These are phyloP conservation scores for Aphodius granarius DNA, from an alignment of 2,888 invertebrate genomes.

Conservation along the genomic window DNA sequence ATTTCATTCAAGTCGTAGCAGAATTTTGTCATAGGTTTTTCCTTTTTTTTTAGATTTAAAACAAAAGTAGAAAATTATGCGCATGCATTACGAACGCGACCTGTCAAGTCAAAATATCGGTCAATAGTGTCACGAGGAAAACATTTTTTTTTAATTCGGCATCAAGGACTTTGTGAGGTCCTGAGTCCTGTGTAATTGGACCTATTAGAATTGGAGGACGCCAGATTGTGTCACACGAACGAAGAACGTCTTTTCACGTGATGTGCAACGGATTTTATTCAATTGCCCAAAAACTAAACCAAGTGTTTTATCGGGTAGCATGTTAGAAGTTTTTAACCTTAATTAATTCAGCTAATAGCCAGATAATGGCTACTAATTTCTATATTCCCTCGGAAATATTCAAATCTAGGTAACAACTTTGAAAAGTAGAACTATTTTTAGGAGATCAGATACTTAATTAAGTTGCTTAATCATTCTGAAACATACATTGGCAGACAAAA, in stretches of 20 bases:
- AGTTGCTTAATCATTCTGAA: no score
- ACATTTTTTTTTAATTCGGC: neutral
- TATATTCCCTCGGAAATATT: no score
- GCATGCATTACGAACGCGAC: constrained; percentile 1
- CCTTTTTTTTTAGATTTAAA: no score
- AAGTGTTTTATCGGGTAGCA: neutral
- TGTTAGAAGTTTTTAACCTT: neutral
- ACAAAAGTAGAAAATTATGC: constrained; percentile 9
- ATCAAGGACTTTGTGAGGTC: neutral
- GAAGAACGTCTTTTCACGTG: neutral
- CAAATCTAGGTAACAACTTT: no score
- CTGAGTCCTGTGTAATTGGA: neutral
- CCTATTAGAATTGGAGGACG: neutral
- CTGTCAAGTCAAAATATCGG: neutral
- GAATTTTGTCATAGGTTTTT: no score
- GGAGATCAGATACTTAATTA: no score
- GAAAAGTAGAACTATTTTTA: no score
- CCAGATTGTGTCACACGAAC: neutral
- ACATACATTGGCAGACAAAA: no score
- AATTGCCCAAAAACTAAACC: neutral
- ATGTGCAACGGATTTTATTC: neutral
- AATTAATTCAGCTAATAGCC: neutral
- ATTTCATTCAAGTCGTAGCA: no score
- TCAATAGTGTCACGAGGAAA: neutral
- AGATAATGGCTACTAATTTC: neutral